Evolutionary conservation across 2,797 vertebrate genomes (phyloP).

Genomic region (Arrhamphus sclerolepis): DNA sequence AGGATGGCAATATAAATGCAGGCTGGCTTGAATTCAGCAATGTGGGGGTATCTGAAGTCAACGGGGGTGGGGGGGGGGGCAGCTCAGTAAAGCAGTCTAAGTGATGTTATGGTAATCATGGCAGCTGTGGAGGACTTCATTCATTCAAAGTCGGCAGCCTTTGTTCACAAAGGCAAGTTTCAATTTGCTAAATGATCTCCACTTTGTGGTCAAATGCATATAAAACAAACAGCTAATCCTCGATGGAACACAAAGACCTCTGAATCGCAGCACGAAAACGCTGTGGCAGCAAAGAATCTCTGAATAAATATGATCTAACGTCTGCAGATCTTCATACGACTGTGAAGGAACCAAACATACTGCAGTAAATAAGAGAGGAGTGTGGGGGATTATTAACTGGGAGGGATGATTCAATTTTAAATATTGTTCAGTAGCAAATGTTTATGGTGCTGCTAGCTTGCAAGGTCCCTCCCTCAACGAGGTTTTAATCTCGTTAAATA

Average conservation of each 20-base stretch:
- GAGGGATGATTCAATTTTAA: background rate
- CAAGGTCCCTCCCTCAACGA: too few relatives aligned
- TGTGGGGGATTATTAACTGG: too few relatives aligned
- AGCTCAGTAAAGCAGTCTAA: slow-evolving; percentile 1
- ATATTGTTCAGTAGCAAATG: too few relatives aligned
- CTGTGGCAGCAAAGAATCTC: background rate
- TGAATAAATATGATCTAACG: background rate
- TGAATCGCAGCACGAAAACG: background rate
- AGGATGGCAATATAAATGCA: background rate
- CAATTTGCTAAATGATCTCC: slow-evolving; percentile 2
- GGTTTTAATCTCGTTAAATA: too few relatives aligned
- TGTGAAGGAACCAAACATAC: background rate
- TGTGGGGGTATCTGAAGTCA: background rate
- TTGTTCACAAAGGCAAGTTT: background rate
- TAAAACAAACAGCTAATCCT: background rate
- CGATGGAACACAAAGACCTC: too few relatives aligned
- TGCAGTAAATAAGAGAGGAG: too few relatives aligned
- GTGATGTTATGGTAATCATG: background rate
- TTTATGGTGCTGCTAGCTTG: too few relatives aligned
- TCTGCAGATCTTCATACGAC: background rate
- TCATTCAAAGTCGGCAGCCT: background rate
- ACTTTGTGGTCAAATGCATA: slow-evolving; percentile 5
- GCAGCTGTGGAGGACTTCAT: background rate
- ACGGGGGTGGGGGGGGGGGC: slow-evolving; percentile 3
- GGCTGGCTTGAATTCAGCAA: background rate